Evolutionary conservation across 2,888 invertebrate genomes (phyloP).

Genomic region (Galeruca laticollis): DNA sequence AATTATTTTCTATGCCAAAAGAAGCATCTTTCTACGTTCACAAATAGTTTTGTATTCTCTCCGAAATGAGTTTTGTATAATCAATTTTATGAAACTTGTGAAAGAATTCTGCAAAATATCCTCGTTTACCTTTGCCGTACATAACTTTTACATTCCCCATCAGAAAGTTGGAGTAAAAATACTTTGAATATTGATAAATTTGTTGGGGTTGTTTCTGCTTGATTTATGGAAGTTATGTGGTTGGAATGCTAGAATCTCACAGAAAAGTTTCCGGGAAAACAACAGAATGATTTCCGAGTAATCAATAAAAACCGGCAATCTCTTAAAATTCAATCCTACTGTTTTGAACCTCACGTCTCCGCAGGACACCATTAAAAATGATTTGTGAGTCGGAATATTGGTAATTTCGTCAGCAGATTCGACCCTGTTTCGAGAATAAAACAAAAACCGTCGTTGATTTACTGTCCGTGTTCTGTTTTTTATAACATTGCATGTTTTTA

Average conservation of each 20-base stretch:
- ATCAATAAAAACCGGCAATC: slow-evolving; percentile 29
- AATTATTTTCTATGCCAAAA: too few relatives aligned
- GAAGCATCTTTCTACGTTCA: too few relatives aligned
- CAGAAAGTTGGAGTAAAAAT: background rate
- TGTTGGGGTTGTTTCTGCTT: slow-evolving; percentile 23
- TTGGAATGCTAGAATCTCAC: slow-evolving; percentile 26
- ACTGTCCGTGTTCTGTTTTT: background rate
- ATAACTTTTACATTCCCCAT: background rate
- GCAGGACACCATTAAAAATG: slow-evolving; percentile 15
- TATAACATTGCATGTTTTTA: too few relatives aligned
- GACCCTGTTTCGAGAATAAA: background rate
- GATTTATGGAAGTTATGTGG: slow-evolving; percentile 38
- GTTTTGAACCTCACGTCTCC: background rate
- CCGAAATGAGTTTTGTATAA: too few relatives aligned
- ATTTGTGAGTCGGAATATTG: slow-evolving; percentile 6
- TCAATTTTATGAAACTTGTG: background rate
- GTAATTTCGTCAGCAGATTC: background rate
- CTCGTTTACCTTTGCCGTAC: background rate
- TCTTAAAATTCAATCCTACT: slow-evolving; percentile 13
- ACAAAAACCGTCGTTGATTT: background rate
- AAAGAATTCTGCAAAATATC: background rate
- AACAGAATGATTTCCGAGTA: slow-evolving; percentile 34
- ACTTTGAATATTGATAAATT: slow-evolving; percentile 21
- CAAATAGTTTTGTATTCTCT: too few relatives aligned
- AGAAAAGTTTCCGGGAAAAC: slow-evolving; percentile 25